Evolutionary conservation across 2,797 vertebrate genomes (phyloP).

Genomic region (Pipistrellus kuhlii): DNA sequence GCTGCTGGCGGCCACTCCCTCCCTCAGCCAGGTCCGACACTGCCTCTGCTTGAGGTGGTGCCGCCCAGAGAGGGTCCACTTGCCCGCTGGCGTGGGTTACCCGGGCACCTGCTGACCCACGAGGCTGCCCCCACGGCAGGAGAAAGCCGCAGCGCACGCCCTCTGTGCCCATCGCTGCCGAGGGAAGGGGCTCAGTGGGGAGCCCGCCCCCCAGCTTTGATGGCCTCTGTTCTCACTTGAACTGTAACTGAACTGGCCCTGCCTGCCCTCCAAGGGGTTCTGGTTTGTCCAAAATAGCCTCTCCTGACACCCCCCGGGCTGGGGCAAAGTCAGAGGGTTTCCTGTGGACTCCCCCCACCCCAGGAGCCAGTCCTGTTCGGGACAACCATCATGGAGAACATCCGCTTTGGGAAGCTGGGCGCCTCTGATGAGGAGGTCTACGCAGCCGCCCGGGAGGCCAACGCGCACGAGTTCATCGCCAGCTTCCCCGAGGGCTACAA

Average conservation of each 20-base stretch:
- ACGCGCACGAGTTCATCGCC: slow-evolving; percentile 94
- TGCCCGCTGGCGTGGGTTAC: background rate
- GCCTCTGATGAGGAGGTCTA: slow-evolving; percentile 93
- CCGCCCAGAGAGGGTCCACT: background rate
- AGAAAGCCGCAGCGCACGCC: background rate
- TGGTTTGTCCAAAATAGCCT: background rate
- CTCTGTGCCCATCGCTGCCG: background rate
- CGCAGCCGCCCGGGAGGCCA: slow-evolving; percentile 92
- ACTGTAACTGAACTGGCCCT: background rate
- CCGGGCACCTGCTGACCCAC: no score
- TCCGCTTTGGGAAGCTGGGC: slow-evolving; percentile 94
- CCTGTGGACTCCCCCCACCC: background rate
- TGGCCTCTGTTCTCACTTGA: background rate
- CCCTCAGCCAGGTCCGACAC: accelerated
- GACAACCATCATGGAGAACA: slow-evolving; percentile 96
- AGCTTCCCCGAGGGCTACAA: slow-evolving; percentile 94
- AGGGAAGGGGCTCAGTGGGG: background rate
- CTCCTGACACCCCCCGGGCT: background rate
- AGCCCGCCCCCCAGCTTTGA: background rate
- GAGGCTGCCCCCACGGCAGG: background rate
- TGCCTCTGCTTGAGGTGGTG: background rate
- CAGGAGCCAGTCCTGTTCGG: slow-evolving; percentile 97
- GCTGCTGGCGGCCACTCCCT: background rate
- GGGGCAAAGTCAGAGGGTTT: background rate
- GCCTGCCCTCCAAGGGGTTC: background rate